Evolutionary conservation across 2,113 vertebrate genomes (phyloP).

Genomic region (Leucosticte australis): DNA sequence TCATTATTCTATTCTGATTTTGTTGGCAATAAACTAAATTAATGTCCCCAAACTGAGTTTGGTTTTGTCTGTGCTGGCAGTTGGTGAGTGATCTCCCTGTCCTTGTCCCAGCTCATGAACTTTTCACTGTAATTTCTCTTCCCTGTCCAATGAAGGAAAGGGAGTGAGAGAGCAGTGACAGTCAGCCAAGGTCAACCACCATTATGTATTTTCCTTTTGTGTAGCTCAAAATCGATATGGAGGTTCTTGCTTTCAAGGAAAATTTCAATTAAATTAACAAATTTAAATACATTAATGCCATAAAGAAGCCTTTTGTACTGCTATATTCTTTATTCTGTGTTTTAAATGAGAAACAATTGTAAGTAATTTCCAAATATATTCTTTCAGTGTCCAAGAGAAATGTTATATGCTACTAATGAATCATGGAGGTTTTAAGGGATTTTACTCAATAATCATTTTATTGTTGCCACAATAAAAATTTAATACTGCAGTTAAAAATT

Average conservation of each 20-base stretch:
- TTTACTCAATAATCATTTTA: neutral
- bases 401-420: neutral
- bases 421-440: neutral
- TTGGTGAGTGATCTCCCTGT: neutral
- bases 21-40: neutral
- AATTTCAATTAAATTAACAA: neutral
- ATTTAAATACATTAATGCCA: neutral
- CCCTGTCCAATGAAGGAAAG: neutral
- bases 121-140: neutral
- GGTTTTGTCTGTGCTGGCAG: neutral
- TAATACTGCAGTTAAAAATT: neutral
- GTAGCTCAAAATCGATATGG: neutral
- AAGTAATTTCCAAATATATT: neutral
- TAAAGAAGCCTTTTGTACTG: neutral
- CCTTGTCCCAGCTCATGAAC: rapidly evolving
- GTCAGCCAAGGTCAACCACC: neutral
- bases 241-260: neutral
- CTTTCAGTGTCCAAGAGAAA: neutral
- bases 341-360: neutral
- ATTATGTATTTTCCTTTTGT: neutral
- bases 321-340: neutral
- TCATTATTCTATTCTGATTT: neutral
- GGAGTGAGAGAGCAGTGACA: neutral
- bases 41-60: neutral
- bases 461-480: neutral